These are phyloP conservation scores for Orthosia incerta DNA, from an alignment of 2,888 invertebrate species.

Conservation along the genomic window DNA sequence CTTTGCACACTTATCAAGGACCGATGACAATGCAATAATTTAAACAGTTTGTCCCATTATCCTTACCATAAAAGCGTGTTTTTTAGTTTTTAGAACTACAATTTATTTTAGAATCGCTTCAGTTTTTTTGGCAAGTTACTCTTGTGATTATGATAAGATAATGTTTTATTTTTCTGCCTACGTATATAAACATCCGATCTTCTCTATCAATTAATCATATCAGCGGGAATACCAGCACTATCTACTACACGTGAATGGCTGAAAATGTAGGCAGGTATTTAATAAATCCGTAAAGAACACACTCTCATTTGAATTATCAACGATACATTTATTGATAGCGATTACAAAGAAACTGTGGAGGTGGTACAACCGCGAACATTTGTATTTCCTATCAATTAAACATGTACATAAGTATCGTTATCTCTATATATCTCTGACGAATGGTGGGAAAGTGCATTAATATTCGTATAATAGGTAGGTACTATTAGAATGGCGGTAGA, in stretches of 20 bases:
- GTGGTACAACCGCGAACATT: slow-evolving; percentile 37
- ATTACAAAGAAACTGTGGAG: slow-evolving; percentile 46
- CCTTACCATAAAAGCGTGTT: too few relatives aligned
- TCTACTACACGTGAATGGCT: slow-evolving; percentile 60
- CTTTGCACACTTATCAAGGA: too few relatives aligned
- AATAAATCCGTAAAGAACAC: slow-evolving; percentile 34
- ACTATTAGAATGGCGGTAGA: slow-evolving; percentile 41
- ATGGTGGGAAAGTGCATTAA: slow-evolving; percentile 51
- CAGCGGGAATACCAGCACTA: slow-evolving; percentile 66
- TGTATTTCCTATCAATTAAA: slow-evolving; percentile 57
- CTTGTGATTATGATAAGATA: slow-evolving; percentile 13
- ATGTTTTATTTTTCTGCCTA: slow-evolving; percentile 11
- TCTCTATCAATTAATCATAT: slow-evolving; percentile 34
- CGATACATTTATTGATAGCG: slow-evolving; percentile 51
- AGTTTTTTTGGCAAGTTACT: slow-evolving; percentile 1
- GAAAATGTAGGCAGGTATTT: slow-evolving; percentile 48
- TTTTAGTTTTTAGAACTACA: too few relatives aligned
- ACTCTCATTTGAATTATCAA: slow-evolving; percentile 49
- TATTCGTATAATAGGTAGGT: slow-evolving; percentile 54
- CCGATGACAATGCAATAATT: too few relatives aligned
- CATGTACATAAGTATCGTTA: slow-evolving; percentile 48
- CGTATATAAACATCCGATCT: slow-evolving; percentile 30
- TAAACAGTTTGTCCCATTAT: too few relatives aligned
- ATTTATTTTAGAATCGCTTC: not conserved
- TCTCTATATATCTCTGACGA: slow-evolving; percentile 64